Conservation (phyloP, 2,113 vertebrate genomes). For the Calyptommatus sinebrachiatus region DNA sequence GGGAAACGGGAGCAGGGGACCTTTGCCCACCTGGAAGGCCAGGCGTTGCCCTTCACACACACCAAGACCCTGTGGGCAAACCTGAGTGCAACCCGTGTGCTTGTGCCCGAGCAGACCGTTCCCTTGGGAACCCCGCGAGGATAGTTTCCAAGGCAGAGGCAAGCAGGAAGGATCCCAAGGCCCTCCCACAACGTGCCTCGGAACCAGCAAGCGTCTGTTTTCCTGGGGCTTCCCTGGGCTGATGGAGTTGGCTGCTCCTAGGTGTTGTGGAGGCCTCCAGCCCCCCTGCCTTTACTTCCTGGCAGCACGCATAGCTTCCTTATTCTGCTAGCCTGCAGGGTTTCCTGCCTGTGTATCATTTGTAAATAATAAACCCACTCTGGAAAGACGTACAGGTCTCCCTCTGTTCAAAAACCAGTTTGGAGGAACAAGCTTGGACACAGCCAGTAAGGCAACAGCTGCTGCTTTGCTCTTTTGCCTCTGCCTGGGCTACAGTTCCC, state of each 20-base stretch:
- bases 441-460: not conserved
- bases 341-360: conserved; percentile 50
- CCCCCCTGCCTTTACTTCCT: conserved; percentile 57
- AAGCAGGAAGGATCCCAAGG: not conserved
- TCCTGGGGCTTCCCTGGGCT: conserved; percentile 11
- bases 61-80: too few relatives aligned
- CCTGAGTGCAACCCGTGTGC: too few relatives aligned
- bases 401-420: not conserved
- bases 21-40: too few relatives aligned
- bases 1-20: too few relatives aligned
- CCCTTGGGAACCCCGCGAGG: not conserved
- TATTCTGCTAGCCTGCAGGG: conserved; percentile 62
- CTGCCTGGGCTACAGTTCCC: not conserved
- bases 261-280: not conserved
- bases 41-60: too few relatives aligned
- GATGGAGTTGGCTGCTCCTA: conserved; percentile 17
- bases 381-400: conserved; percentile 70
- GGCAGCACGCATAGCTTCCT: conserved; percentile 57
- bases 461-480: not conserved
- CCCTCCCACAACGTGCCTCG: conserved; percentile 5
- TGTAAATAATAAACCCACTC: conserved; percentile 70
- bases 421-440: not conserved
- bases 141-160: too few relatives aligned
- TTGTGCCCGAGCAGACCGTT: too few relatives aligned
- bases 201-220: not conserved